Evolutionary conservation across 1,140 invertebrate genomes (phyloP), one percentile per base, ranked within the genome.

Genomic region (Drosophila oshimai): DNA sequence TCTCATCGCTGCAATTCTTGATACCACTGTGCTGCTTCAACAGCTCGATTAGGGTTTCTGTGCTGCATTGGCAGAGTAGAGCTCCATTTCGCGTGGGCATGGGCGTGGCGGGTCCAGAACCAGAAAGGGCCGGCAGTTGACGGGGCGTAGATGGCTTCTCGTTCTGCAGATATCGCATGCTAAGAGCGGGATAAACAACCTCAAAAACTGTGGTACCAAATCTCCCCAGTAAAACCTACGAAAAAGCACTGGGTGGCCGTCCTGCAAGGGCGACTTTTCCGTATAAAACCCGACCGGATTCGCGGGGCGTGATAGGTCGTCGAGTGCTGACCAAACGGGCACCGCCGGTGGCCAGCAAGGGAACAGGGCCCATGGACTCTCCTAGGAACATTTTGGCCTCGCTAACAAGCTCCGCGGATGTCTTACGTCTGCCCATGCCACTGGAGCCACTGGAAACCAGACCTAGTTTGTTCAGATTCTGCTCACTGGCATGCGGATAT

Each of bases 271-370:
- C 87, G 24, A 92, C 91, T 57, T 93, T 92, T 39, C 95, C 95
- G 91, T 95, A 95, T 6, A 96, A 91, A 3, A 94, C 93, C 41
- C 96, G 92, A 53, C 95, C 94, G 22, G 95, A 94, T 50, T 96
- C 95, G 18, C 94, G 92, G 5, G 96, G 96, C 6, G 96, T 97
- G 79, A 95, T 96, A 3, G 96, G 96, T 22, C 96, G 92, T 55
- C 95, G 93, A 0, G 95, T 96, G 77, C 94, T 93, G 31, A 96
- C 92, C 44, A 94, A 86, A 2, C 93, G 92, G 7, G 93, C 89
- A 6, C 90, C 90, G 12, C 89, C 89, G 0, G 74, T 72, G 13
- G 79, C 69, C 58, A 81, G 53, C 34, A 77, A 36, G 9, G 64
- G 44, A 29, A 51, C 36, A 0, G 65, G 33, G 6, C 31, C 53